Conservation (phyloP, 2,888 invertebrate genomes). For the Sisyra nigra region DNA sequence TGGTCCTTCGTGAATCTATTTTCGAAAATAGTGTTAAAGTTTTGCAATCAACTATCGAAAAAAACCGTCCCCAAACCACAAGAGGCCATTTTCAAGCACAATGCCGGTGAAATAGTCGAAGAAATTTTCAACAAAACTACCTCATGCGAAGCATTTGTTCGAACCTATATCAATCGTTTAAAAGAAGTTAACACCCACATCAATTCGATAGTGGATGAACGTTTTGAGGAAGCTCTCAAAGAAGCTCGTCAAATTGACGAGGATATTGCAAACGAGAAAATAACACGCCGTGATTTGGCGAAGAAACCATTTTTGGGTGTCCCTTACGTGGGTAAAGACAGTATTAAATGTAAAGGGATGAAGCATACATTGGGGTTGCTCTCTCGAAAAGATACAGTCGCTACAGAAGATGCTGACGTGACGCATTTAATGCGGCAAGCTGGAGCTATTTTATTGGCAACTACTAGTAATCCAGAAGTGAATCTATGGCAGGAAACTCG, state of each 20-base stretch:
- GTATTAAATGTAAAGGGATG: conserved; percentile 61
- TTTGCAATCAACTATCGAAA: conserved; percentile 24
- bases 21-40: conserved; percentile 27
- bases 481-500: conserved; percentile 86
- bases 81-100: conserved; percentile 34
- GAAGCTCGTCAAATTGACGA: conserved; percentile 63
- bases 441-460: conserved; percentile 74
- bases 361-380: conserved; percentile 50
- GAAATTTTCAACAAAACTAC: conserved; percentile 35
- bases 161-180: conserved; percentile 60
- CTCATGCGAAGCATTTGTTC: conserved; percentile 51
- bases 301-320: conserved; percentile 69
- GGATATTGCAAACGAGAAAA: conserved; percentile 38
- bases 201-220: conserved; percentile 71
- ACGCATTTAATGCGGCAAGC: conserved; percentile 55
- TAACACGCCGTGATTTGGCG: conserved; percentile 43
- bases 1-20: conserved; percentile 21
- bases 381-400: conserved; percentile 40
- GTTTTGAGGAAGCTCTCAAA: conserved; percentile 58
- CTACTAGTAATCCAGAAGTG: conserved; percentile 87
- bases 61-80: conserved; percentile 25
- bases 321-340: conserved; percentile 86
- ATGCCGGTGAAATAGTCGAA: conserved; percentile 47
- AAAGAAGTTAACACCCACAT: conserved; percentile 53
- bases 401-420: conserved; percentile 61